Percentiles rank a stretch among this genome's conserved stretches.
Conservation (phyloP, 2,113 vertebrate species). For the Psittacula cyanocephala region DNA sequence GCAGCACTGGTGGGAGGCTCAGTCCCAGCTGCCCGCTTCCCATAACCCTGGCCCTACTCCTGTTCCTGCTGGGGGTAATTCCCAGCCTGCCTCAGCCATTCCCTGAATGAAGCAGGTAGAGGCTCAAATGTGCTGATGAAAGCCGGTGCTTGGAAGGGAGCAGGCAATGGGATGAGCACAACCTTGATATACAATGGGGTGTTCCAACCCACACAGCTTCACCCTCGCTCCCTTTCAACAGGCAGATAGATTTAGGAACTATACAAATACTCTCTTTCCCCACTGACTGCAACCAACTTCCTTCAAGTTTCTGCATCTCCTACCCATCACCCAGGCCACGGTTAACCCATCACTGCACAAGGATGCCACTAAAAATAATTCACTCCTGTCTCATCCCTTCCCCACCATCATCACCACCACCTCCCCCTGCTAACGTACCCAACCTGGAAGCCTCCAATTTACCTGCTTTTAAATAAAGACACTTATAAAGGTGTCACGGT, state of each 20-base stretch:
- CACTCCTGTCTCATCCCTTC: neutral
- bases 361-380: slow-evolving; percentile 61
- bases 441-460: slow-evolving; percentile 76
- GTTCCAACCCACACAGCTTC: rapidly evolving
- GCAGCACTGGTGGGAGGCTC: neutral
- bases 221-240: neutral
- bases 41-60: rapidly evolving
- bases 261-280: neutral
- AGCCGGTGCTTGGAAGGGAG: rapidly evolving
- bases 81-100: neutral
- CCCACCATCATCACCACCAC: neutral
- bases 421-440: neutral
- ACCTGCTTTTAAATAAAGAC: slow-evolving; percentile 76
- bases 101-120: neutral
- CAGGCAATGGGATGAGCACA: neutral
- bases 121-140: rapidly evolving
- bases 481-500: slow-evolving; percentile 74
- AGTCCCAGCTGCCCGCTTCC: neutral
- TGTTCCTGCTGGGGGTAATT: neutral
- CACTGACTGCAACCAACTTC: neutral
- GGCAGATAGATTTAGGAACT: rapidly evolving
- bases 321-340: neutral
- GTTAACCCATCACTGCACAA: neutral
- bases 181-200: rapidly evolving
- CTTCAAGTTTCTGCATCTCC: neutral